Evolutionary conservation across 2,113 vertebrate species (phyloP), one percentile per base, ranked within the genome.

Genomic region (Osmerus mordax): DNA sequence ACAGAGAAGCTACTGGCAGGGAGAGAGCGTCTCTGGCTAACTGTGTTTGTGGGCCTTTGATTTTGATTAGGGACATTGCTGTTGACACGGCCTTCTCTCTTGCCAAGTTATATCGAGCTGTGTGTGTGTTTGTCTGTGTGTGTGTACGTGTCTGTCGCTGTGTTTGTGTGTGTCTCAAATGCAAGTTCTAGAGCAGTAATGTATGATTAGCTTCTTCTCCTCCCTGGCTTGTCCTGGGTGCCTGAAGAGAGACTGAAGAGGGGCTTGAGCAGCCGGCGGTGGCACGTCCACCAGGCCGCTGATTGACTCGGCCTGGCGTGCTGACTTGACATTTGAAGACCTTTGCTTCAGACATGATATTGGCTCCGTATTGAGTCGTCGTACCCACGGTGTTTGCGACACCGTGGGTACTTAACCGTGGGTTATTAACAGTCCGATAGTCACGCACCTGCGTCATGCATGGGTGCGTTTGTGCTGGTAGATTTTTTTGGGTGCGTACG

Each of bases 1-100:
- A 62, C 21, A 36, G 32, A 8, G 23, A 3, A 8, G 19, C 56
- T 19, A 54, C 58, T 72, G 29, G 62, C 59, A 65, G 59, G 36
- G 56, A 73, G 28, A 67, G 32, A 61, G 55, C 7, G 36, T 41
- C 25, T 65, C 65, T 64, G 16, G 23, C 19, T 60, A 65, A 36
- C 74, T 65, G 14, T 65, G 3, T 21, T 58, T 58, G 19, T 19
- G 36, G 56, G 47, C 65, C 36, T 67, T 60, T 53, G 64, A 58
- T 59, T 55, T 28, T 63, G 55, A 69, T 74, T 67, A 32, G 65
- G 74, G 68, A 66, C 68, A 52, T 66, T n/a, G 23, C 51, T 61
- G 63, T 76, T 65, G 68, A 71, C 53, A 66, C 29, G 19, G 8
- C 61, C 28, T 63, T 41, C 23, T 61, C 55, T 23, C 28, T 55